Base-by-base conservation (phyloP, 2,113 vertebrate genomes). In the Colius striatus region DNA sequence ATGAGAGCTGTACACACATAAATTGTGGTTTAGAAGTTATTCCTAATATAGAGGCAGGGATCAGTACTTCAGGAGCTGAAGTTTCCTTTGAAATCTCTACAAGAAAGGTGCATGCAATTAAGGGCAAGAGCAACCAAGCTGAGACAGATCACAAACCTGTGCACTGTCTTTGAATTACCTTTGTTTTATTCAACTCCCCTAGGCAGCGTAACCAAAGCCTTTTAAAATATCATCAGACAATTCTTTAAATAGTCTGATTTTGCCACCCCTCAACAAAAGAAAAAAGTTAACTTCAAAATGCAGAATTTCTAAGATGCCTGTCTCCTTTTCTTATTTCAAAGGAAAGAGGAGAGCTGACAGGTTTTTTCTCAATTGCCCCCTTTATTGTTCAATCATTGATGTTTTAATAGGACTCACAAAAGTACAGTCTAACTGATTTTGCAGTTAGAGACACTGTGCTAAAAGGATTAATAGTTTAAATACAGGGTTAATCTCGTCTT, bases 221-320 rank as follows among this genome's bases (percentile, higher is more conserved):
- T 94, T 96, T 84, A 94, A 90, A 96, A 74, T 72, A 90, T 65
- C 76, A 81, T 92, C 92, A 95, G 93, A 86, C 63, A 81, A 80
- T 66, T 71, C 72, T 88, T 96, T 93, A 95, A 95, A 81, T 72
- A 74, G 61, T 51, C 79, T 93, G 88, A 90, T 96, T 95, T 92
- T 96, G 36, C 73, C 47, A 55, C 51, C 30, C 57, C 29, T 23
- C 26, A 36, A 73, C 60, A 74, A 87, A 94, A 76, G 32, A 10
- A 65, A 72, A 84, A 67, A 36, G 68, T 5, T 62, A 51, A 74
- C 68, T 96, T 93, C 84, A 92, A 95, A 96, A 84, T 87, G 73
- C 48, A 72, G 73, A 67, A 90, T 87, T 93, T 84, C 26, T 23
- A 60, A 68, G 58, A 22, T 62, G 25, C 55, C 22, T 66, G 23